phyloP scores from a whole-genome alignment of 2,888 invertebrate genomes.

The Taphrorychus bicolor region DNA sequence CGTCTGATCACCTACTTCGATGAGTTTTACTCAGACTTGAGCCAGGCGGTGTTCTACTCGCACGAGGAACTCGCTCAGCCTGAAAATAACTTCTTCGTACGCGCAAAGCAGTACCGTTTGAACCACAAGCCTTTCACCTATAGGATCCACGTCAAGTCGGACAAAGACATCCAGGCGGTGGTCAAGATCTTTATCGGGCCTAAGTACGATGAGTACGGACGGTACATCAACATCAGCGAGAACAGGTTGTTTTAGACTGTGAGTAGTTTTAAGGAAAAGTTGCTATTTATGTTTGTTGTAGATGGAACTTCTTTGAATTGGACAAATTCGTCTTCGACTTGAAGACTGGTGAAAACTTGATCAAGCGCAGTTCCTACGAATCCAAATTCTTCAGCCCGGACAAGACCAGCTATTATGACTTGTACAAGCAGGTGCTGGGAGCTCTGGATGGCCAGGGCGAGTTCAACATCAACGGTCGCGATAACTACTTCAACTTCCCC shows the following conservation, averaged over 20 bases:
- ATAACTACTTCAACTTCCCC: conserved; percentile 73
- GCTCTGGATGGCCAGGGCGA: conserved; percentile 58
- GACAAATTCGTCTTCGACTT: conserved; percentile 69
- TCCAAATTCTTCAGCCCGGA: conserved; percentile 70
- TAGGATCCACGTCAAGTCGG: conserved; percentile 66
- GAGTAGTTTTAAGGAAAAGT: neutral
- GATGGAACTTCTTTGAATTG: conserved; percentile 66
- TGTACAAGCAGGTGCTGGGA: conserved; percentile 69
- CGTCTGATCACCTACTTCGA: conserved; percentile 75
- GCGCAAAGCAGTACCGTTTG: conserved; percentile 70
- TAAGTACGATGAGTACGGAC: conserved; percentile 68
- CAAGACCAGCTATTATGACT: conserved; percentile 68
- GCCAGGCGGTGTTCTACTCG: conserved; percentile 62
- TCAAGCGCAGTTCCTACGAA: conserved; percentile 72
- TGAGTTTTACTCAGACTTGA: conserved; percentile 68
- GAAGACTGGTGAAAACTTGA: conserved; percentile 69
- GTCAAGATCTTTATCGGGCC: conserved; percentile 75
- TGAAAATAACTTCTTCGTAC: conserved; percentile 22
- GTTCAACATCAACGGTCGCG: conserved; percentile 63
- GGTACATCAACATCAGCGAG: conserved; percentile 62
- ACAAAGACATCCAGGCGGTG: conserved; percentile 65
- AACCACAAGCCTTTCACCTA: conserved; percentile 74
- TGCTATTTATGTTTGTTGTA: neutral
- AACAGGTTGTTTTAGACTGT: no score
- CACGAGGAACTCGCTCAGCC: conserved; percentile 58